phyloP scores from a whole-genome alignment of 2,113 vertebrate genomes.

The Castor canadensis region DNA sequence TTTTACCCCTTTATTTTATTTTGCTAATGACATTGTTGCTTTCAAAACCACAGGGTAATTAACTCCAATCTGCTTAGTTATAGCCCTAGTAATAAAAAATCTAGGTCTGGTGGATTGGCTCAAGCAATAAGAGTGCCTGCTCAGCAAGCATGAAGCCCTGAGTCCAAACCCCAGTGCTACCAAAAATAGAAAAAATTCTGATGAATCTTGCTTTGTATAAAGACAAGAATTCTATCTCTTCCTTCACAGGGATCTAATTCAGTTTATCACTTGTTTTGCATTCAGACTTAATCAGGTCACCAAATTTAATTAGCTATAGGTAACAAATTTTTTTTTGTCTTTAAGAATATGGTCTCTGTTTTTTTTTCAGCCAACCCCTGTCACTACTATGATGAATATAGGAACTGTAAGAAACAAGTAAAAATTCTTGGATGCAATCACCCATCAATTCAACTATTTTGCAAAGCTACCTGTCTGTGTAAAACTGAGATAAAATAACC shows the following conservation, averaged over 20 bases:
- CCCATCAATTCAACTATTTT: neutral
- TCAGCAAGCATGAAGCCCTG: too few species aligned
- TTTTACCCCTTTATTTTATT: neutral
- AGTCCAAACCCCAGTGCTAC: too few species aligned
- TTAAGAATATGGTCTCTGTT: neutral
- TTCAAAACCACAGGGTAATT: neutral
- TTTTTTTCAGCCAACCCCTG: conserved; percentile 68
- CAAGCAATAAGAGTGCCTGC: too few species aligned
- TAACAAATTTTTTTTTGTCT: neutral
- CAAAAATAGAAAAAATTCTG: neutral
- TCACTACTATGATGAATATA: neutral
- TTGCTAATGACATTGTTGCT: neutral
- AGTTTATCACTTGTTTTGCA: neutral
- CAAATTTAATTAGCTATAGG: neutral
- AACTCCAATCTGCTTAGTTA: neutral
- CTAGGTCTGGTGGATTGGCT: too few species aligned
- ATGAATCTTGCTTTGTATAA: neutral
- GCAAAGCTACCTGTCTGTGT: conserved; percentile 60
- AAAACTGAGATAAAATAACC: conserved; percentile 44
- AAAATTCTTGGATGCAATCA: rapidly evolving
- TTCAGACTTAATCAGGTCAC: neutral
- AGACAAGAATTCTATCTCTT: neutral
- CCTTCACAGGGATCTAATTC: neutral
- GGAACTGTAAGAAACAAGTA: neutral
- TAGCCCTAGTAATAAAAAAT: neutral